Evolutionary conservation across 2,113 vertebrate genomes (phyloP).

Genomic region (Hipposideros armiger): DNA sequence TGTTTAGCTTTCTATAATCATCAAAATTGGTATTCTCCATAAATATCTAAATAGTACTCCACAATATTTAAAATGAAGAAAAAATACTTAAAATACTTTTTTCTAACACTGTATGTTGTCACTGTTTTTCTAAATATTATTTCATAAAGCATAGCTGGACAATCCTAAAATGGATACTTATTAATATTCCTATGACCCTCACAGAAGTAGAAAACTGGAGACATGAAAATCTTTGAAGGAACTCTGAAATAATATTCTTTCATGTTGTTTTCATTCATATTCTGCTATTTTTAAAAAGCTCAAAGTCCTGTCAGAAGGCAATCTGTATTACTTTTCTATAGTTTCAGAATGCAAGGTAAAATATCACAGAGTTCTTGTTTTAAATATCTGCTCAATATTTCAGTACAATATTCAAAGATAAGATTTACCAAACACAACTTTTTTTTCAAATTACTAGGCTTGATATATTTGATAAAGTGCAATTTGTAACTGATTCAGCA

Average conservation of each 20-base stretch:
- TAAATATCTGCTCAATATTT: conserved; percentile 4
- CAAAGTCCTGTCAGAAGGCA: conserved; percentile 88
- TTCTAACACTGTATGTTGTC: background rate
- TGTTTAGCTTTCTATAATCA: background rate
- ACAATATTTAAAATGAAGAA: conserved; percentile 61
- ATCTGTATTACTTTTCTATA: conserved; percentile 72
- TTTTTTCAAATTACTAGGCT: conserved; percentile 46
- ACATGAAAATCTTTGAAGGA: conserved; percentile 86
- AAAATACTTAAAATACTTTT: conserved; percentile 35
- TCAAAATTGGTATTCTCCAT: background rate
- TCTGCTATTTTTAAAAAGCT: conserved; percentile 91
- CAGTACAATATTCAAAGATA: background rate
- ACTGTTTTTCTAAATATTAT: conserved; percentile 42
- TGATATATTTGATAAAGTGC: background rate
- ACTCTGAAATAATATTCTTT: conserved; percentile 85
- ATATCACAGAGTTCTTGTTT: background rate
- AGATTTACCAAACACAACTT: background rate
- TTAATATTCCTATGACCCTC: background rate
- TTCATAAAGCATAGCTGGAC: background rate
- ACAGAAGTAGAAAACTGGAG: conserved; percentile 24
- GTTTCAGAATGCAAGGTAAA: conserved; percentile 46
- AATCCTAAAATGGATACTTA: background rate
- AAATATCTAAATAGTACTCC: background rate
- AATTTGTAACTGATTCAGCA: conserved; percentile 34
- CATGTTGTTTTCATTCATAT: conserved; percentile 80